A percentile compares a stretch with the other conserved stretches of the same genome.
Evolutionary conservation across 2,797 vertebrate genomes (phyloP).

Genomic region (Australoheros facetus): DNA sequence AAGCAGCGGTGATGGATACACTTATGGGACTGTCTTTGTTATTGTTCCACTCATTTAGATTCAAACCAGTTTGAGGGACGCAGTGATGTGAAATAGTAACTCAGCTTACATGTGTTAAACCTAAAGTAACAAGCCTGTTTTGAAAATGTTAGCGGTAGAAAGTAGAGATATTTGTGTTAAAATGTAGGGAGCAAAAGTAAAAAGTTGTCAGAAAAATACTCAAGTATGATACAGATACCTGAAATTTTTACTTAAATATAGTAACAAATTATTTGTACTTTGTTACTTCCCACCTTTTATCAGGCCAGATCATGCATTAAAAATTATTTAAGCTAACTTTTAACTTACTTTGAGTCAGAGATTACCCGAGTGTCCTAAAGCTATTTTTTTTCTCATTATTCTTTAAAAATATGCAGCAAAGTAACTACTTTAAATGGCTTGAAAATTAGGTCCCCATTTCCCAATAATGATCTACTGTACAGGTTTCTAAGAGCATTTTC

Average conservation of each 20-base stretch:
- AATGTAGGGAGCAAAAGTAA: not conserved
- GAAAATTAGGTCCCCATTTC: not conserved
- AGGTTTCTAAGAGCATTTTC: not conserved
- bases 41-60: not conserved
- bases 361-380: conserved; percentile 16
- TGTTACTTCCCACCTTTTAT: conserved; percentile 3
- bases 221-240: not conserved
- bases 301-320: conserved; percentile 35
- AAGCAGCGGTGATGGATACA: not conserved
- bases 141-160: not conserved
- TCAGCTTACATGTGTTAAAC: not conserved
- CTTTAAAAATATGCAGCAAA: not conserved
- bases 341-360: conserved; percentile 29
- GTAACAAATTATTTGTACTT: not conserved
- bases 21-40: not conserved
- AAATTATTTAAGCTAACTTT: conserved; percentile 31
- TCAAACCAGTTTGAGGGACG: not conserved
- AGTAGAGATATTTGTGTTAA: not conserved
- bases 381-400: not conserved
- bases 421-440: not conserved
- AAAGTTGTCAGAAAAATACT: not conserved
- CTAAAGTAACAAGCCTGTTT: not conserved
- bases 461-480: not conserved
- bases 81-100: not conserved
- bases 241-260: not conserved